Conservation (phyloP, 1,140 invertebrate genomes). For the Brachionus rotundiformis region DNA sequence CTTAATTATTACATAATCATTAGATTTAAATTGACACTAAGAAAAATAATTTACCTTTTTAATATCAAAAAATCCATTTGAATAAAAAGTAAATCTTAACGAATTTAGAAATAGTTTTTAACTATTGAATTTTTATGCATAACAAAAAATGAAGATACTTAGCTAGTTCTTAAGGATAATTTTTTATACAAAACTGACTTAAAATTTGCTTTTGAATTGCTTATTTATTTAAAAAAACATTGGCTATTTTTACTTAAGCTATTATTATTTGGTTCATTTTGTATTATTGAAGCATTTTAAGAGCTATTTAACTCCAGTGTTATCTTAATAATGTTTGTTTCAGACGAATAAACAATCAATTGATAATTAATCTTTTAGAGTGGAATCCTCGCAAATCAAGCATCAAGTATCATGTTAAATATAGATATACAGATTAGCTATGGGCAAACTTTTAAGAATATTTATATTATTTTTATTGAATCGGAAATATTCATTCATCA, state of each 20-base stretch:
- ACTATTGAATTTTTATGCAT: too few relatives aligned
- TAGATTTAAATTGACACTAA: too few relatives aligned
- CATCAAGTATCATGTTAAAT: not conserved
- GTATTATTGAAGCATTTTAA: not conserved
- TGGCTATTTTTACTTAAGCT: not conserved
- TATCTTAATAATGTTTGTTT: not conserved
- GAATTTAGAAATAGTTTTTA: too few relatives aligned
- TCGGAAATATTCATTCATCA: conserved; percentile 4
- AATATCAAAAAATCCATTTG: too few relatives aligned
- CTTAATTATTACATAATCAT: too few relatives aligned
- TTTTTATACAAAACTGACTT: not conserved
- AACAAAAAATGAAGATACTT: too few relatives aligned
- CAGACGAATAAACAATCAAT: conserved; percentile 3
- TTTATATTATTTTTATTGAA: not conserved
- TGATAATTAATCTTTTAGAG: not conserved
- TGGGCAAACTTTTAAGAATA: not conserved
- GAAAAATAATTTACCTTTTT: too few relatives aligned
- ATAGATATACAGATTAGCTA: not conserved
- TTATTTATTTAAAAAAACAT: not conserved
- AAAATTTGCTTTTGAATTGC: not conserved
- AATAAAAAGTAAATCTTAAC: too few relatives aligned
- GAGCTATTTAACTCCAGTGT: not conserved
- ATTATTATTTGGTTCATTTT: not conserved
- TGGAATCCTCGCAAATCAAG: not conserved
- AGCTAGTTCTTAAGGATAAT: not conserved